Evolutionary conservation across 1,140 invertebrate species (phyloP).

Genomic region (Scylla paramamosain): DNA sequence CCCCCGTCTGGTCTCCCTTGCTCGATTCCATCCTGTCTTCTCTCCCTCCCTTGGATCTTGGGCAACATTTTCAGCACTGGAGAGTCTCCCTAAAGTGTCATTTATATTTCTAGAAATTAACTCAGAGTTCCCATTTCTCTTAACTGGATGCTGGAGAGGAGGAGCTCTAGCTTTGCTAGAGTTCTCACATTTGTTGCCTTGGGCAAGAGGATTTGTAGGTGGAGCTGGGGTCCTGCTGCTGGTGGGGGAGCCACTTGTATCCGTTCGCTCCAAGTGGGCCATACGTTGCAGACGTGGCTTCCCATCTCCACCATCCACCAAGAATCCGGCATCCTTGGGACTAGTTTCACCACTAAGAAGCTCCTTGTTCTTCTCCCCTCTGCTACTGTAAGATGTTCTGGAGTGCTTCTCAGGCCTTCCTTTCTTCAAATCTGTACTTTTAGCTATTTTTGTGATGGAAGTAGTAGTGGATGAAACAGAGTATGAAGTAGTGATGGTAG

Average conservation of each 20-base stretch:
- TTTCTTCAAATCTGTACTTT: not conserved
- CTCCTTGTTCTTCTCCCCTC: not conserved
- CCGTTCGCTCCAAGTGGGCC: slow-evolving; percentile 51
- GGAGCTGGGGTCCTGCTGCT: not conserved
- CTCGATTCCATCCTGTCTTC: not conserved
- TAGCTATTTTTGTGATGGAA: not conserved
- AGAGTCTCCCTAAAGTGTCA: not conserved
- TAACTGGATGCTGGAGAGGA: not conserved
- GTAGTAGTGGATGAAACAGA: not conserved
- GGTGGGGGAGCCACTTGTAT: slow-evolving; percentile 33
- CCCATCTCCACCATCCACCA: not conserved
- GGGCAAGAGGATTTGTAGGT: not conserved
- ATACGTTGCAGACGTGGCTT: slow-evolving; percentile 55
- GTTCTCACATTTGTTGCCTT: not conserved
- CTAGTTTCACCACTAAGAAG: not conserved
- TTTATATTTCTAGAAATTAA: not conserved
- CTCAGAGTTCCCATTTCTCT: not conserved
- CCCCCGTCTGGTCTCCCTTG: not conserved
- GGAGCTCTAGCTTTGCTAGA: too few relatives aligned
- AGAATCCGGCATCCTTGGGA: not conserved
- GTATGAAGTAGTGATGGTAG: not conserved
- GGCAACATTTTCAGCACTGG: not conserved
- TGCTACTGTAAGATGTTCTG: not conserved
- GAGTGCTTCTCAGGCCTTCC: not conserved
- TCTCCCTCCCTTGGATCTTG: not conserved